Percentiles rank a stretch among this genome's conserved stretches.
Evolutionary conservation across 1,140 invertebrate genomes (phyloP).

Genomic region (Sminthurinus signatus): DNA sequence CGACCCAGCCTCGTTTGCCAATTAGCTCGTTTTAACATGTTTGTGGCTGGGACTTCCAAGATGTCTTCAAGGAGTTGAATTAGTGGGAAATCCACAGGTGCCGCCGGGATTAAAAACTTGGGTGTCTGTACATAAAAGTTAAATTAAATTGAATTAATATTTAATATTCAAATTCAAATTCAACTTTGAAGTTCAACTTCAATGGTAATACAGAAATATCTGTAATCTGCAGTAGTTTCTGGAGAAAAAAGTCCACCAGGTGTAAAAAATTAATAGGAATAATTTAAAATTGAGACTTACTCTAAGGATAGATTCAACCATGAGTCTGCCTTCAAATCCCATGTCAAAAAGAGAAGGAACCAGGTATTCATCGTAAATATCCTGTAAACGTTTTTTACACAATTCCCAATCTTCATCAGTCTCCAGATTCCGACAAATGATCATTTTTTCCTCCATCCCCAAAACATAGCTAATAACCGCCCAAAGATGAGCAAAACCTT

Average conservation of each 20-base stretch:
- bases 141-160: too few relatives aligned
- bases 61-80: neutral
- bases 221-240: too few relatives aligned
- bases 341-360: neutral
- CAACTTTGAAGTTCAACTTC: too few relatives aligned
- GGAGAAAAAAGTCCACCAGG: too few relatives aligned
- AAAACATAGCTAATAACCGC: conserved; percentile 45
- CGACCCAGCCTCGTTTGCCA: neutral
- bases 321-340: neutral
- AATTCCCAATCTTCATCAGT: neutral
- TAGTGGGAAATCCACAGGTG: neutral
- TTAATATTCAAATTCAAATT: too few relatives aligned
- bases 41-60: neutral
- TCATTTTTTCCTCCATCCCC: conserved; percentile 47
- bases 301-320: conserved; percentile 3
- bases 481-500: conserved; percentile 48
- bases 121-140: too few relatives aligned
- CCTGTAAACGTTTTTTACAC: neutral
- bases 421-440: neutral
- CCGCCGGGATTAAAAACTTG: neutral
- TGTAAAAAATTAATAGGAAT: too few relatives aligned
- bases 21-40: neutral
- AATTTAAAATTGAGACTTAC: neutral
- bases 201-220: too few relatives aligned
- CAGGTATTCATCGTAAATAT: neutral